Base-by-base conservation (phyloP, 2,888 invertebrate species). In the Zeuzera pyrina region DNA sequence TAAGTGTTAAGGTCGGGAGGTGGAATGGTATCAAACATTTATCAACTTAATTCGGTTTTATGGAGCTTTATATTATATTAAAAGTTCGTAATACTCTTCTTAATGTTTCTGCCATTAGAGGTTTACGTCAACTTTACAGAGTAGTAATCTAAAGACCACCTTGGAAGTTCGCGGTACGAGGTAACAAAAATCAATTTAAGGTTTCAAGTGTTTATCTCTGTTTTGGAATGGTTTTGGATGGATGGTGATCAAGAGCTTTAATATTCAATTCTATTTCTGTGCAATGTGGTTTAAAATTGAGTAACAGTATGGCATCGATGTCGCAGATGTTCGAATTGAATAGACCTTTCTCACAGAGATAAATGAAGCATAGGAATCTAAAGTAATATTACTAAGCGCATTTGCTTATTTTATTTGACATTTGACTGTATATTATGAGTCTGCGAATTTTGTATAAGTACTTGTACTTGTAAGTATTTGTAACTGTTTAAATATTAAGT, bases 331-430 rank as follows among this genome's bases (percentile, higher is more conserved):
- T 50, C 61, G 53, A 58, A 64, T 50, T 61, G 53, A 58, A 64
- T 56, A 53, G 57, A 59, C 52, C 47, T 52, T 55, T 49, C 52
- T 53, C 52, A 52, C 47, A 53, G 38, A 49, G 45, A 62, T 62
- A 68, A 61, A 69, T 68, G 57, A 56, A 53, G 49, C 51, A 60
- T 62, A 63, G 54, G 62, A 64, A 70, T 7, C 19, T 19, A 19
- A 19, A 19, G 8, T 8, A 19, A 7, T 19, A 13, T 25, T 25
- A 12, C 12, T 12, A 5, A 6, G 25, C 12, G 13, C n/a, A n/a
- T n/a, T n/a, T n/a, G n/a, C n/a, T n/a, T n/a, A n/a, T n/a, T n/a
- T n/a, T n/a, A n/a, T n/a, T n/a, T n/a, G n/a, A n/a, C n/a, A n/a
- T n/a, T n/a, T n/a, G n/a, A n/a, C n/a, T n/a, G n/a, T n/a, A n/a